A percentile compares a stretch with the other conserved stretches of the same genome.
Evolutionary conservation across 2,888 invertebrate species (phyloP).

Genomic region (Esperia sulphurella): DNA sequence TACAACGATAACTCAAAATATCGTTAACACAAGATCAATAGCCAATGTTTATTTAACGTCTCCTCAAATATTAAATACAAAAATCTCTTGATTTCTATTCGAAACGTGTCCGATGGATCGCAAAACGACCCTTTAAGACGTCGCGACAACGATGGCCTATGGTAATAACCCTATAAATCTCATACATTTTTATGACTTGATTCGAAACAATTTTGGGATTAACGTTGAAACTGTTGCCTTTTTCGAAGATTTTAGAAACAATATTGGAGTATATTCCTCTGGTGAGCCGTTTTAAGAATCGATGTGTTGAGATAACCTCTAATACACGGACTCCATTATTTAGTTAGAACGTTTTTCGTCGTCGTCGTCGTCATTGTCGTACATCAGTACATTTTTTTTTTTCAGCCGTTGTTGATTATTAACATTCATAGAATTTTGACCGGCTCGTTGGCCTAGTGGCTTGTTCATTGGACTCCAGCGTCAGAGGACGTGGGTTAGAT

Average conservation of each 20-base stretch:
- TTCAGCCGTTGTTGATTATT: too few relatives aligned
- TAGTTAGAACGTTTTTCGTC: too few relatives aligned
- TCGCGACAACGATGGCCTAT: slow-evolving; percentile 36
- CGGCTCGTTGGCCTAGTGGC: too few relatives aligned
- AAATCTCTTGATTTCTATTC: slow-evolving; percentile 51
- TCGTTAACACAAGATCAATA: slow-evolving; percentile 15
- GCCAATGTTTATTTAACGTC: too few relatives aligned
- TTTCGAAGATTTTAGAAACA: neutral
- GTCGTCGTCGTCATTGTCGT: too few relatives aligned
- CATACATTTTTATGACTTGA: slow-evolving; percentile 62
- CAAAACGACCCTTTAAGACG: slow-evolving; percentile 18
- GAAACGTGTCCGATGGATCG: slow-evolving; percentile 34
- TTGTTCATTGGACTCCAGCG: too few relatives aligned
- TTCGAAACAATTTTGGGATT: slow-evolving; percentile 44
- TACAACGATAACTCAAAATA: neutral
- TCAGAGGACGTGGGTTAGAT: too few relatives aligned
- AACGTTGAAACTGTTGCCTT: neutral
- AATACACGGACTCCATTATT: too few relatives aligned
- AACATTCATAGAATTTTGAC: too few relatives aligned
- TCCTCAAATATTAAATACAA: slow-evolving; percentile 41
- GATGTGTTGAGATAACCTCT: too few relatives aligned
- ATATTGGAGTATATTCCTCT: neutral
- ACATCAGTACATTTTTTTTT: too few relatives aligned
- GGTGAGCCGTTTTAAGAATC: too few relatives aligned
- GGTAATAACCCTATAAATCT: slow-evolving; percentile 53